phyloP scores from a whole-genome alignment of 2,888 invertebrate genomes.

The Lycaena phlaeas region DNA sequence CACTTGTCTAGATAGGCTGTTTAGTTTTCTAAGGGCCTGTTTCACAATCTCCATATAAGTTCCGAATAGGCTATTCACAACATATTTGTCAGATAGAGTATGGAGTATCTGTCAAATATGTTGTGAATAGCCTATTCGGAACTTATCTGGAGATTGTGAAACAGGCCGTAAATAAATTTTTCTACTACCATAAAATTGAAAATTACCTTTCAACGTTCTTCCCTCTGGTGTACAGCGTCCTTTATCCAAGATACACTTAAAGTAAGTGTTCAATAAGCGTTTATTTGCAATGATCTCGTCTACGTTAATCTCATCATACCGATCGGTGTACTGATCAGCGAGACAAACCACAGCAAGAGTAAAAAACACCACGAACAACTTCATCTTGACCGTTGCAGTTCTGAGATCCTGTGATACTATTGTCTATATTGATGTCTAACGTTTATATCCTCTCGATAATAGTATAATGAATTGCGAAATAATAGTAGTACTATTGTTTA shows the following conservation, averaged over 20 bases:
- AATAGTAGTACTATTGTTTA: neutral
- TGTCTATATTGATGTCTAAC: neutral
- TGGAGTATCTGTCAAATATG: too few relatives aligned
- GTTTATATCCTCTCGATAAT: slow-evolving; percentile 5
- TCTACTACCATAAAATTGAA: neutral
- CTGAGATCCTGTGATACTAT: neutral
- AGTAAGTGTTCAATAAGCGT: slow-evolving; percentile 76
- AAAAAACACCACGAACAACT: neutral
- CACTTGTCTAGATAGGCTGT: too few relatives aligned
- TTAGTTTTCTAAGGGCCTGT: too few relatives aligned
- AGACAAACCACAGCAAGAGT: slow-evolving; percentile 1
- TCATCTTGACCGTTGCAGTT: neutral
- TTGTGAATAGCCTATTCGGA: too few relatives aligned
- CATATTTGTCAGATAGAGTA: too few relatives aligned
- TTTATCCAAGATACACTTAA: slow-evolving; percentile 77
- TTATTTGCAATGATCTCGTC: slow-evolving; percentile 79
- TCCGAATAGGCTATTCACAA: too few relatives aligned
- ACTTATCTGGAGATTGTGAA: too few relatives aligned
- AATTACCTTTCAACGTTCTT: slow-evolving; percentile 77
- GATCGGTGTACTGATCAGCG: slow-evolving; percentile 67
- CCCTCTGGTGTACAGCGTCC: slow-evolving; percentile 80
- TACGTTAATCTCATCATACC: slow-evolving; percentile 79
- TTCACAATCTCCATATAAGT: too few relatives aligned
- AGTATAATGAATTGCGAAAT: neutral
- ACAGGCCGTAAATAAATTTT: too few relatives aligned